Percentiles rank a stretch among this genome's conserved stretches.
These are phyloP conservation scores for Tanypteryx hageni DNA, from an alignment of 2,888 invertebrate genomes.

Conservation along the genomic window DNA sequence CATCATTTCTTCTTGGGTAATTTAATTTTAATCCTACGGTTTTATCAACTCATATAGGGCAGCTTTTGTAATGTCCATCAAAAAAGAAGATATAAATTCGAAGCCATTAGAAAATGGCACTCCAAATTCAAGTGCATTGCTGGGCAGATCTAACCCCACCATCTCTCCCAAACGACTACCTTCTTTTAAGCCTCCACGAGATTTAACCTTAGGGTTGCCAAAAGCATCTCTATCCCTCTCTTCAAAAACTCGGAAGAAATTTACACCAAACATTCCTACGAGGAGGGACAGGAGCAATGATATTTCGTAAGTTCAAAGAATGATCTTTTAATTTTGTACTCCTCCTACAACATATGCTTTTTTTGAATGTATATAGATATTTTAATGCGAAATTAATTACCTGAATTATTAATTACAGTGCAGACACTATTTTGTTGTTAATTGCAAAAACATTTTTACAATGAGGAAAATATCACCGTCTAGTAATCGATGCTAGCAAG, in stretches of 20 bases:
- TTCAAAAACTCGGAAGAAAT: conserved; percentile 27
- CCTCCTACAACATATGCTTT: too few relatives aligned
- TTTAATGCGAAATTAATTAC: too few relatives aligned
- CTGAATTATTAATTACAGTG: too few relatives aligned
- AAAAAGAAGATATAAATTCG: conserved; percentile 5
- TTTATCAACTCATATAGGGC: background rate
- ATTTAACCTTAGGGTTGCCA: conserved; percentile 42
- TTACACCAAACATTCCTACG: conserved; percentile 31
- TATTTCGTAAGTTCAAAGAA: background rate
- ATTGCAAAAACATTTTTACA: too few relatives aligned
- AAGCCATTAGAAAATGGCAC: conserved; percentile 58
- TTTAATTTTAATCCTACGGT: background rate
- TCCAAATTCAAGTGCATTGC: background rate
- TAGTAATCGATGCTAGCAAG: too few relatives aligned
- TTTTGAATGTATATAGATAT: too few relatives aligned
- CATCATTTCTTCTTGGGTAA: background rate
- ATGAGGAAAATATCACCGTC: too few relatives aligned
- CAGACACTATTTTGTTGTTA: too few relatives aligned
- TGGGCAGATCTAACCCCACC: conserved; percentile 19
- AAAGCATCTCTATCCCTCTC: conserved; percentile 19
- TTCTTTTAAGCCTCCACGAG: conserved; percentile 49
- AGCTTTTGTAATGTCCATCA: conserved; percentile 13
- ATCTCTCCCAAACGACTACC: conserved; percentile 48
- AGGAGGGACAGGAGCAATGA: conserved; percentile 32
- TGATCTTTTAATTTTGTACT: too few relatives aligned